Conservation (phyloP, 2,113 vertebrate genomes). For the Gallinago jamesoni region DNA sequence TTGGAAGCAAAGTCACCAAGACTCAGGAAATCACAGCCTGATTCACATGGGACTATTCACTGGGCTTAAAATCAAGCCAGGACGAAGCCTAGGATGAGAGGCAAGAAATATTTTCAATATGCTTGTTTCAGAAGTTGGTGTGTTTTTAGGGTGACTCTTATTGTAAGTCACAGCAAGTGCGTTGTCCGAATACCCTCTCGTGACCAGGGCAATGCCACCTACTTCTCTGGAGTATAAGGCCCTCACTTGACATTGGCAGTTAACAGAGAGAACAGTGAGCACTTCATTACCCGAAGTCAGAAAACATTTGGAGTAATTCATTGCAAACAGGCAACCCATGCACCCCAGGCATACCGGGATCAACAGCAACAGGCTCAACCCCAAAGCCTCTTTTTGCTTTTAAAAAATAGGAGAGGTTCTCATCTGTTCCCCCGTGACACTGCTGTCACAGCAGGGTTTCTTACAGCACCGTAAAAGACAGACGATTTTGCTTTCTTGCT, state of each 20-base stretch:
- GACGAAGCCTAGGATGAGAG: not conserved
- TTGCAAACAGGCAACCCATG: not conserved
- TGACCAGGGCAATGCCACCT: not conserved
- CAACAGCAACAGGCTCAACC: not conserved
- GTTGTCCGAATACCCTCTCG: rapidly evolving
- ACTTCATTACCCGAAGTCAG: no score
- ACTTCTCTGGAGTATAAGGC: rapidly evolving
- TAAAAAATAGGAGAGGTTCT: not conserved
- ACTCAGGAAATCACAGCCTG: not conserved
- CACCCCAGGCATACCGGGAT: not conserved
- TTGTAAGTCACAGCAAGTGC: not conserved
- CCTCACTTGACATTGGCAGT: not conserved
- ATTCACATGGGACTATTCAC: not conserved
- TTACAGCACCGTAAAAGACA: not conserved
- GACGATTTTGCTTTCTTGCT: not conserved
- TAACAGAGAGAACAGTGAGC: no score
- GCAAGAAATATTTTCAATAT: not conserved
- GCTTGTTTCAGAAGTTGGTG: not conserved
- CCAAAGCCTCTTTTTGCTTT: not conserved
- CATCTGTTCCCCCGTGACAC: rapidly evolving
- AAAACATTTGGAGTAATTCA: not conserved
- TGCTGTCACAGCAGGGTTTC: not conserved
- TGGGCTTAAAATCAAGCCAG: not conserved
- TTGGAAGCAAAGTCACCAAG: not conserved
- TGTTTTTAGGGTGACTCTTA: not conserved